Percentiles rank a stretch among this genome's conserved stretches.
phyloP scores from a whole-genome alignment of 1,140 invertebrate species.

The Helicorthomorpha holstii region DNA sequence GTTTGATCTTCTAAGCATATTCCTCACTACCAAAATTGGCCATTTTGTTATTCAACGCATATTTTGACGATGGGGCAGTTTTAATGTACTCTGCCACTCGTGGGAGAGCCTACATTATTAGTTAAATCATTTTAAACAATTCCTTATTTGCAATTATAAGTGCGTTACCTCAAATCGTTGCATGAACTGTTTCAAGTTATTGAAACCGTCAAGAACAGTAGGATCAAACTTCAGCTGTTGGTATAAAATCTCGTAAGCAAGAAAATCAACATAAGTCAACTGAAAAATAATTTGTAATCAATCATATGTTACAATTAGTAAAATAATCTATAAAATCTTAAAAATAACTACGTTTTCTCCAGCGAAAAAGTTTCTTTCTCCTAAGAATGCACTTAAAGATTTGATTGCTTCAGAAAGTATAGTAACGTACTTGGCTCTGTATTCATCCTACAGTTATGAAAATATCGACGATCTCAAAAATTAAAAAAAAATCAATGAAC shows the following conservation, averaged over 20 bases:
- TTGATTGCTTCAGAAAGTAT: no score
- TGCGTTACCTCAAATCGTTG: not conserved
- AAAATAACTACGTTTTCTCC: no score
- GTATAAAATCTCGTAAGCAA: constrained; percentile 32
- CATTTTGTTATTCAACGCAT: not conserved
- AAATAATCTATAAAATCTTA: no score
- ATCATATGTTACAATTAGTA: no score
- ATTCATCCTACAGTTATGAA: no score
- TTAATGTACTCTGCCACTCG: not conserved
- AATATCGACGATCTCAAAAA: no score
- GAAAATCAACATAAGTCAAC: constrained; percentile 32
- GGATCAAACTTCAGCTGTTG: constrained; percentile 24
- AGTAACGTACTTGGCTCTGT: no score
- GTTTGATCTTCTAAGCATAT: no score
- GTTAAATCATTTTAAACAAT: not conserved
- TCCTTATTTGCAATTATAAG: not conserved
- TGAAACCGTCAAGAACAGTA: constrained; percentile 22
- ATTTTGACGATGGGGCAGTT: not conserved
- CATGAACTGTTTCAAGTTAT: constrained; percentile 18
- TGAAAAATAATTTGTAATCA: constrained; percentile 11
- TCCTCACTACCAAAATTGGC: not conserved
- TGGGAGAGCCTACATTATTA: not conserved
- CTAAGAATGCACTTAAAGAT: no score
- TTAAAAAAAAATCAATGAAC: no score
- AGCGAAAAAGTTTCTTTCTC: no score